Conservation (phyloP, 2,797 vertebrate species). For the Vipera ursinii region DNA sequence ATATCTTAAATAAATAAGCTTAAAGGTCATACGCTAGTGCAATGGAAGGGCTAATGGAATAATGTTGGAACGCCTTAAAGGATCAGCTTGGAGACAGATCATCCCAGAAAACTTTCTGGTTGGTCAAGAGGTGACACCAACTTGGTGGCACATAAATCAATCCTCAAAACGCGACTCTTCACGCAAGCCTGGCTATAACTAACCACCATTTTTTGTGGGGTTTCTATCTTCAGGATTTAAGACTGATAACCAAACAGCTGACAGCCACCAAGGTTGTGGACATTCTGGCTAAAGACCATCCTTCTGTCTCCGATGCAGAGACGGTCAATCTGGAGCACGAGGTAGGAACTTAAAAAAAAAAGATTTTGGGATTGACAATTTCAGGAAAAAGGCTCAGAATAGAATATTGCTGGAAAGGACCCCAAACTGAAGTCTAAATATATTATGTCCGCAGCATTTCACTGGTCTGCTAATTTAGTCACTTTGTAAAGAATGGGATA, state of each 20-base stretch:
- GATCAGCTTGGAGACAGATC: neutral
- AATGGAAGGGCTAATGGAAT: neutral
- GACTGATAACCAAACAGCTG: conserved; percentile 77
- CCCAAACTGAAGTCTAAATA: neutral
- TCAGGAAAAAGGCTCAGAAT: neutral
- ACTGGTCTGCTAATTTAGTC: neutral
- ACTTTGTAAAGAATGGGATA: neutral
- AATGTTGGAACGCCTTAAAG: no score
- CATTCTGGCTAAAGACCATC: conserved; percentile 76
- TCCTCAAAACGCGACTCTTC: neutral
- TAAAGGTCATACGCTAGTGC: neutral
- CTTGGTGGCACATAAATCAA: neutral
- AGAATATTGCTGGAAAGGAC: neutral
- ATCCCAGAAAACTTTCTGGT: neutral
- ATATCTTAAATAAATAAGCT: no score
- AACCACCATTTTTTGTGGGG: no score
- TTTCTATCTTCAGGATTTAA: conserved; percentile 75
- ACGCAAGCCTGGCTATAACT: neutral
- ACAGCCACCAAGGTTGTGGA: conserved; percentile 74
- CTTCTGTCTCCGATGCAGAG: conserved; percentile 43
- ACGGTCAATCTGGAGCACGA: conserved; percentile 78
- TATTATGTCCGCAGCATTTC: neutral
- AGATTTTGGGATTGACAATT: neutral
- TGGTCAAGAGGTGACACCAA: neutral
- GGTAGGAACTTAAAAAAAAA: conserved; percentile 70